A percentile compares a stretch with the other conserved stretches of the same genome.
phyloP scores from a whole-genome alignment of 2,113 vertebrate species.

The Lepus americanus region DNA sequence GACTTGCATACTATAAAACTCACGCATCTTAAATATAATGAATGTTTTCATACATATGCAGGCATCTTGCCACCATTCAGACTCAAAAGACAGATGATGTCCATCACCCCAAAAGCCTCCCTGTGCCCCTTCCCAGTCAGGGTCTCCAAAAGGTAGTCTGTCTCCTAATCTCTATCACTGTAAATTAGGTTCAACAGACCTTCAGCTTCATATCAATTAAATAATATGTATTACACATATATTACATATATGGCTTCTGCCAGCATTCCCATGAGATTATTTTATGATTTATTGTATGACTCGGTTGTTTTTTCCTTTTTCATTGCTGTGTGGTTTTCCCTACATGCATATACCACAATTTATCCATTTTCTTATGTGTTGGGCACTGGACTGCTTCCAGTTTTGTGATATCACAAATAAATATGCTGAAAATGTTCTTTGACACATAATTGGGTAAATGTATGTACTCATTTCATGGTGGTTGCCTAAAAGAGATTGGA shows the following conservation, averaged over 20 bases:
- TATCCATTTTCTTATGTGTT: not conserved
- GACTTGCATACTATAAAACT: not conserved
- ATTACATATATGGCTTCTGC: not conserved
- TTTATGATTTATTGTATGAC: not conserved
- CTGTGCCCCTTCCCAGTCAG: not conserved
- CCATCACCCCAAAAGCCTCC: not conserved
- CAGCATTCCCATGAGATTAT: not conserved
- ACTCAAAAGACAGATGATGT: not conserved
- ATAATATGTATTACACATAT: not conserved
- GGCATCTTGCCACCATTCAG: not conserved
- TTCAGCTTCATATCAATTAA: not conserved
- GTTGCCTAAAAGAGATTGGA: not conserved
- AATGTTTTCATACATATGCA: not conserved
- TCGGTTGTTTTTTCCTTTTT: not conserved
- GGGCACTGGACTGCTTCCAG: not conserved
- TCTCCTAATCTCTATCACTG: not conserved
- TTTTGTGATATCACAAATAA: slow-evolving; percentile 7
- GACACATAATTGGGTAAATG: not conserved
- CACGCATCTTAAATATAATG: not conserved
- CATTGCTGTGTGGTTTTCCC: not conserved
- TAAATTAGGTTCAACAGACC: not conserved
- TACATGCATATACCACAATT: not conserved
- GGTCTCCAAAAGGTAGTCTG: too few species aligned
- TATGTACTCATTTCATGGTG: not conserved
- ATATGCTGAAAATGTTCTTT: not conserved